phyloP scores from a whole-genome alignment of 2,797 vertebrate genomes.

The Tympanoctomys barrerae region DNA sequence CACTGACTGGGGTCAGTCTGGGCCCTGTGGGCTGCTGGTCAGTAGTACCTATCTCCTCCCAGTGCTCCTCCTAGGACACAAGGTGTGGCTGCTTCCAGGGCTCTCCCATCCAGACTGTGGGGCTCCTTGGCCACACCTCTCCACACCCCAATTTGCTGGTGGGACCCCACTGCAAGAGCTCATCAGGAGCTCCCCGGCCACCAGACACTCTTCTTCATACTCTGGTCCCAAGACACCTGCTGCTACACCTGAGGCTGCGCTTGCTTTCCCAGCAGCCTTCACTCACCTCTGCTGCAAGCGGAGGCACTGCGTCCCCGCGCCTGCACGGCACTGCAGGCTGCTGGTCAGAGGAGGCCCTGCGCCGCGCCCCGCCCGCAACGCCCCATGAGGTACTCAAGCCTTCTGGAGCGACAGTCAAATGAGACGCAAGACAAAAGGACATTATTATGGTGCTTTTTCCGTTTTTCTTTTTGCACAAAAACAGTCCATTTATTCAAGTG shows the following conservation, averaged over 20 bases:
- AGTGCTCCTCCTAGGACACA: neutral
- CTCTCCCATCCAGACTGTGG: neutral
- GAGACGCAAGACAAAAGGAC: slow-evolving; percentile 85
- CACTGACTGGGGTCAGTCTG: neutral
- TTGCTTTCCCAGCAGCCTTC: neutral
- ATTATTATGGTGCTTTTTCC: slow-evolving; percentile 78
- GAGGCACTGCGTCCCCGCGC: too few relatives aligned
- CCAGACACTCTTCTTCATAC: neutral
- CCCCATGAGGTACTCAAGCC: neutral
- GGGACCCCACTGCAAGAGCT: neutral
- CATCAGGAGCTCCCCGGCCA: neutral
- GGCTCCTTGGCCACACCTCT: neutral
- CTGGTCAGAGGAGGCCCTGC: neutral
- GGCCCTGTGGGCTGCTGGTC: neutral
- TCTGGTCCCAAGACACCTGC: neutral
- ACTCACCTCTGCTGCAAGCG: neutral
- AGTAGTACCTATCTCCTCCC: neutral
- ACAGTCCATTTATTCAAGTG: slow-evolving; percentile 99
- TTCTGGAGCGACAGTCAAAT: slow-evolving; percentile 44
- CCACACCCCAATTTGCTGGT: neutral
- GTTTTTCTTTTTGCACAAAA: slow-evolving; percentile 95
- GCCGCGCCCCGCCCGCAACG: neutral
- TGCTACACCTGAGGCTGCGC: neutral
- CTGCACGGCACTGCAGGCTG: neutral
- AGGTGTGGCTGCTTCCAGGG: rapidly evolving